A percentile compares a stretch with the other conserved stretches of the same genome.
Conservation (phyloP, 2,797 vertebrate genomes). For the Chaetodon trifasciatus region DNA sequence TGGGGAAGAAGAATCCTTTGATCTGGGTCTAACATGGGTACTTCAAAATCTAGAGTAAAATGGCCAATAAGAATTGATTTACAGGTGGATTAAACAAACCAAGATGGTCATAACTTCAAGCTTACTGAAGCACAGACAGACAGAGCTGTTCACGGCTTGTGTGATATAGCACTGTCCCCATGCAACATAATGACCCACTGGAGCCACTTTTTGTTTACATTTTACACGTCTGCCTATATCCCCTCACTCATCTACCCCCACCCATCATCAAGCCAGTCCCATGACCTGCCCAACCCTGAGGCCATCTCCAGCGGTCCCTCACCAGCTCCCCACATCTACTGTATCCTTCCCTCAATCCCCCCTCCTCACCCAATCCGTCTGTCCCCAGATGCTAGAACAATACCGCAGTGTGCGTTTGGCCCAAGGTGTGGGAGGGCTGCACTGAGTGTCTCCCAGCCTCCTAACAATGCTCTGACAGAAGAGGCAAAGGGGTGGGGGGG, state of each 20-base stretch:
- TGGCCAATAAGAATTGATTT: conserved; percentile 47
- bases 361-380: conserved; percentile 66
- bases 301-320: conserved; percentile 61
- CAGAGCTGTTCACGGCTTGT: conserved; percentile 57
- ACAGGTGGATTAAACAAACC: conserved; percentile 63
- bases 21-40: conserved; percentile 52
- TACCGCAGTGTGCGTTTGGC: conserved; percentile 86
- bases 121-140: conserved; percentile 31
- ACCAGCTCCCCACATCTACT: conserved; percentile 60
- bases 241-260: conserved; percentile 40
- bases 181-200: conserved; percentile 67
- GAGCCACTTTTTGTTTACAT: conserved; percentile 78
- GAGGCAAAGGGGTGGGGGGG: conserved; percentile 61
- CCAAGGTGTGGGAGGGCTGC: conserved; percentile 89
- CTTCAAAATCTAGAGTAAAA: conserved; percentile 47
- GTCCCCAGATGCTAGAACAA: conserved; percentile 86
- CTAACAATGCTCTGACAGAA: conserved; percentile 84
- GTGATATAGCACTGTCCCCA: conserved; percentile 64
- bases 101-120: conserved; percentile 47
- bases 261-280: conserved; percentile 63
- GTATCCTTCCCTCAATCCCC: conserved; percentile 50
- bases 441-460: conserved; percentile 79
- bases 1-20: conserved; percentile 55
- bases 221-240: conserved; percentile 54
- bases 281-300: conserved; percentile 80